A percentile compares a stretch with the other conserved stretches of the same genome.
Conservation (phyloP, 53 echinoderm and acorn worm genomes). For the Apostichopus leukothele region DNA sequence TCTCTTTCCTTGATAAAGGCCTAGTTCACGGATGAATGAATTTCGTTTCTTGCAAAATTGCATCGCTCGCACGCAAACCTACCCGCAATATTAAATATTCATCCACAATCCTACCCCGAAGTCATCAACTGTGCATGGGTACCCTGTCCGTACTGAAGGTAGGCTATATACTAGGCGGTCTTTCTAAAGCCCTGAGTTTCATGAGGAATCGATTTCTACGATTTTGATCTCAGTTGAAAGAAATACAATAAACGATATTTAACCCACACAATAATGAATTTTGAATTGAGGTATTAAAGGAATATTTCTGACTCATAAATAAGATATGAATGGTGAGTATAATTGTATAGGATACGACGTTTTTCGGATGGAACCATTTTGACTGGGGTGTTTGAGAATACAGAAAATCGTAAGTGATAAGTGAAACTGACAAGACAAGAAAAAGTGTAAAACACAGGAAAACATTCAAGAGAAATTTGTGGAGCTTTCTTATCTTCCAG, state of each 20-base stretch:
- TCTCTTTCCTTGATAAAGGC: neutral
- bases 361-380: too few relatives aligned
- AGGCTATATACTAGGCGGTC: too few relatives aligned
- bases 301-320: neutral
- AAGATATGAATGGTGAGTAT: neutral
- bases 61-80: slow-evolving; percentile 22
- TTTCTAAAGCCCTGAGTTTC: too few relatives aligned
- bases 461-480: neutral
- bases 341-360: too few relatives aligned
- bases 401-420: too few relatives aligned
- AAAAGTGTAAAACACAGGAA: neutral
- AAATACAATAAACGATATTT: slow-evolving; percentile 11
- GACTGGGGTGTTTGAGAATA: too few relatives aligned
- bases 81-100: slow-evolving; percentile 39
- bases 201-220: neutral
- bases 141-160: too few relatives aligned
- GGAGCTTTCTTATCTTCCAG: neutral
- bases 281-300: neutral
- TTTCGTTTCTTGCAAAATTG: neutral
- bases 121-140: neutral
- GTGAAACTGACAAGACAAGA: neutral
- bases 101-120: slow-evolving; percentile 9
- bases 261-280: slow-evolving; percentile 1
- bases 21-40: slow-evolving; percentile 11
- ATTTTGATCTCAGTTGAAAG: neutral